Percentiles rank a stretch among this genome's conserved stretches.
Evolutionary conservation across 2,888 invertebrate species (phyloP).

Genomic region (Heliconius charithonia): DNA sequence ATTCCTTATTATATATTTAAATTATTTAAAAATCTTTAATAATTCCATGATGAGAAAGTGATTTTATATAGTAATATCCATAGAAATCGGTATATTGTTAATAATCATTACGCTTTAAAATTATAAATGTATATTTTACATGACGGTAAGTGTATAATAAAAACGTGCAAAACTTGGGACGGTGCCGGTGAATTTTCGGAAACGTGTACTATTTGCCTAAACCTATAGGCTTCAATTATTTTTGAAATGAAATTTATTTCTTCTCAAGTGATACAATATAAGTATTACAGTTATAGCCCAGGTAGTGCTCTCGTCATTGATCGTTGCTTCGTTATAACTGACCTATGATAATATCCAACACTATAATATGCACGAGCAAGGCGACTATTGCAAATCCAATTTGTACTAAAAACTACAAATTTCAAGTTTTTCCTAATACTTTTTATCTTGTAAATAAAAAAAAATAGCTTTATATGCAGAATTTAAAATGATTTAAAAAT

Average conservation of each 20-base stretch:
- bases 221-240: background rate
- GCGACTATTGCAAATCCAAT: background rate
- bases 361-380: constrained; percentile 2
- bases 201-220: background rate
- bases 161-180: background rate
- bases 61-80: background rate
- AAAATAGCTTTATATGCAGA: background rate
- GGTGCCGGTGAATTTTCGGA: background rate
- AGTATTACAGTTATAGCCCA: background rate
- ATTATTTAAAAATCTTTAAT: background rate
- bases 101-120: background rate
- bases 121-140: background rate
- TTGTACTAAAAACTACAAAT: background rate
- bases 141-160: background rate
- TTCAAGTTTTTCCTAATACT: background rate
- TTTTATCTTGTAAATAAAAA: background rate
- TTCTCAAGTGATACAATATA: background rate
- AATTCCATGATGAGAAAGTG: background rate
- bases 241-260: background rate
- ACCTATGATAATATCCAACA: constrained; percentile 25
- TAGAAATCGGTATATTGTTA: background rate
- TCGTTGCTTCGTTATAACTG: constrained; percentile 30
- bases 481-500: background rate
- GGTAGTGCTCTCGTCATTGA: constrained; percentile 14
- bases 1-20: background rate